Evolutionary conservation across 2,888 invertebrate genomes (phyloP).

Genomic region (Melangyna quadrimaculata): DNA sequence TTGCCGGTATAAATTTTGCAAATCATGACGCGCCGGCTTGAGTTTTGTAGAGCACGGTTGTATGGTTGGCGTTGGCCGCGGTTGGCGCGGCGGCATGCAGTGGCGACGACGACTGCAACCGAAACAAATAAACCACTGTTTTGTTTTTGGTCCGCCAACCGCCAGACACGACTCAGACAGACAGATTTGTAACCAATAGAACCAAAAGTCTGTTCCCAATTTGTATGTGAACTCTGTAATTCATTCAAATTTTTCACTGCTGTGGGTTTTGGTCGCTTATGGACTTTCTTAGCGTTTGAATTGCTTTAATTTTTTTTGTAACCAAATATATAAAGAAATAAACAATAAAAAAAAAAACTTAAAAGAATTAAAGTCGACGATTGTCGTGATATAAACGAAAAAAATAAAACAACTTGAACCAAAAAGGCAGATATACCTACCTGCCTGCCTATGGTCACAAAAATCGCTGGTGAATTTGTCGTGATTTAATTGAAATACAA

Average conservation of each 20-base stretch:
- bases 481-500: conserved; percentile 72
- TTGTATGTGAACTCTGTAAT: conserved; percentile 72
- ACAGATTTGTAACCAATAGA: conserved; percentile 72
- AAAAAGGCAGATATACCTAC: conserved; percentile 48
- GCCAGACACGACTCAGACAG: conserved; percentile 70
- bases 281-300: conserved; percentile 44
- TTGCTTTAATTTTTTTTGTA: conserved; percentile 61
- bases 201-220: conserved; percentile 70
- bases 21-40: conserved; percentile 64
- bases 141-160: conserved; percentile 48
- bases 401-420: conserved; percentile 28
- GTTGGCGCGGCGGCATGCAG: background rate
- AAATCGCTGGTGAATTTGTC: conserved; percentile 66
- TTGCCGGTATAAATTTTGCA: conserved; percentile 70
- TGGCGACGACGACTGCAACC: conserved; percentile 20
- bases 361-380: conserved; percentile 27
- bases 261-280: conserved; percentile 33
- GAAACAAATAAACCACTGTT: conserved; percentile 70
- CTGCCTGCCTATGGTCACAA: background rate
- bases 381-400: conserved; percentile 62
- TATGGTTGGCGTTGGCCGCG: background rate
- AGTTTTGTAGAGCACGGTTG: conserved; percentile 59
- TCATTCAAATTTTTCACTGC: conserved; percentile 71
- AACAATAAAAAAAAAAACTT: background rate
- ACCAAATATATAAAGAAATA: conserved; percentile 31